Percentiles rank a stretch among this genome's conserved stretches.
These are phyloP conservation scores for Psylliodes chrysocephalus DNA, from an alignment of 2,888 invertebrate species.

Conservation along the genomic window DNA sequence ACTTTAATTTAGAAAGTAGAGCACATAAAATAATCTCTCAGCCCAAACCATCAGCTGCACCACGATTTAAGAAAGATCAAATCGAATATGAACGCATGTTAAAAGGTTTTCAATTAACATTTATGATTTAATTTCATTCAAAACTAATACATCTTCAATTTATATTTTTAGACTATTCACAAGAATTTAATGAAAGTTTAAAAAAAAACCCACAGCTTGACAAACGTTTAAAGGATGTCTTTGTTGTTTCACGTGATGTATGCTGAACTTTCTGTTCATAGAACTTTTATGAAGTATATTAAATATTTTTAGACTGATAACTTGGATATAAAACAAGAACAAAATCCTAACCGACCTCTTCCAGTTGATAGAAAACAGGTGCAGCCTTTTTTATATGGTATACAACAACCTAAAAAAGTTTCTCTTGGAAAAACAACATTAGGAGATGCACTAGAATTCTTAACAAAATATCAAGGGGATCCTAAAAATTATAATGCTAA, in stretches of 20 bases:
- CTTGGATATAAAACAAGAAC: constrained; percentile 54
- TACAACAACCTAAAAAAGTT: constrained; percentile 72
- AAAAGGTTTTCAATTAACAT: constrained; percentile 61
- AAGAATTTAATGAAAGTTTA: constrained; percentile 70
- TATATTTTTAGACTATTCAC: constrained; percentile 68
- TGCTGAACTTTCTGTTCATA: constrained; percentile 17
- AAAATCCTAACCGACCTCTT: constrained; percentile 66
- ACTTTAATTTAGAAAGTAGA: constrained; percentile 81
- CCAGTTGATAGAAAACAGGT: constrained; percentile 69
- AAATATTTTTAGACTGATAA: constrained; percentile 20
- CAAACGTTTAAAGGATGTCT: constrained; percentile 75
- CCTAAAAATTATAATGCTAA: constrained; percentile 69
- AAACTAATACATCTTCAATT: neutral
- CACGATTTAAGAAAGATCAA: constrained; percentile 71
- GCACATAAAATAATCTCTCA: constrained; percentile 76
- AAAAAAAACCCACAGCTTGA: constrained; percentile 73
- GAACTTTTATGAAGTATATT: neutral
- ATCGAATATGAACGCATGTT: constrained; percentile 73
- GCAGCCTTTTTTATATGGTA: constrained; percentile 73
- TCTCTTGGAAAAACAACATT: constrained; percentile 75
- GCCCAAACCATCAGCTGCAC: constrained; percentile 74
- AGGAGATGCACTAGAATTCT: constrained; percentile 72
- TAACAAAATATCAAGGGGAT: constrained; percentile 73
- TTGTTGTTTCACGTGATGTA: constrained; percentile 71
- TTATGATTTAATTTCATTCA: constrained; percentile 16